These are phyloP conservation scores for Actinia tenebrosa DNA, from an alignment of 64 coral and sea anemone genomes.

Conservation along the genomic window DNA sequence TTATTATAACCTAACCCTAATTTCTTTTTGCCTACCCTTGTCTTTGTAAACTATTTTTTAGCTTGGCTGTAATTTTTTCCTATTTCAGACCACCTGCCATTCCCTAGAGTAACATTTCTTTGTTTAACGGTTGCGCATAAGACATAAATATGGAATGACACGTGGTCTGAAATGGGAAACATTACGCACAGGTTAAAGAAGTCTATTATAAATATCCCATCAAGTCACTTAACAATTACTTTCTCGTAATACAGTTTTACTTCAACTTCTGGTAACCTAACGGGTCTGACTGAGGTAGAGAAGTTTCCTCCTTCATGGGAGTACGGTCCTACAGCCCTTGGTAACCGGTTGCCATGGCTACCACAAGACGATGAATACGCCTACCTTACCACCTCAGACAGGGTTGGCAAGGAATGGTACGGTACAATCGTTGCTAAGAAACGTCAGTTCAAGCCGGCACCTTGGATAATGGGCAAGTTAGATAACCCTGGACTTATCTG, in stretches of 20 bases:
- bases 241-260: conserved; percentile 25
- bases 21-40: too few relatives aligned
- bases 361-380: conserved; percentile 32
- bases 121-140: too few relatives aligned
- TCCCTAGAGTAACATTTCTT: too few relatives aligned
- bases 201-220: too few relatives aligned
- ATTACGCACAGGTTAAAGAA: too few relatives aligned
- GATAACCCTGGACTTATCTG: conserved; percentile 65
- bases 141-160: too few relatives aligned
- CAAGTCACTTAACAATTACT: background rate
- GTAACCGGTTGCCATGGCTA: conserved; percentile 73
- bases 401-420: conserved; percentile 35
- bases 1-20: too few relatives aligned
- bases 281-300: conserved; percentile 40
- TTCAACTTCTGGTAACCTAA: conserved; percentile 37
- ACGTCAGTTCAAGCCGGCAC: conserved; percentile 27
- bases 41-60: too few relatives aligned
- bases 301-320: conserved; percentile 70
- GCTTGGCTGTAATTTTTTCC: too few relatives aligned
- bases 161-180: too few relatives aligned
- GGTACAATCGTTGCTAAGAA: conserved; percentile 64
- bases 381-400: conserved; percentile 61
- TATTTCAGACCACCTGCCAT: too few relatives aligned
- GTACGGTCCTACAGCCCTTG: conserved; percentile 54
- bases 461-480: conserved; percentile 59